Evolutionary conservation across 2,797 vertebrate species (phyloP).

Genomic region (Notoglanidium macrostoma): DNA sequence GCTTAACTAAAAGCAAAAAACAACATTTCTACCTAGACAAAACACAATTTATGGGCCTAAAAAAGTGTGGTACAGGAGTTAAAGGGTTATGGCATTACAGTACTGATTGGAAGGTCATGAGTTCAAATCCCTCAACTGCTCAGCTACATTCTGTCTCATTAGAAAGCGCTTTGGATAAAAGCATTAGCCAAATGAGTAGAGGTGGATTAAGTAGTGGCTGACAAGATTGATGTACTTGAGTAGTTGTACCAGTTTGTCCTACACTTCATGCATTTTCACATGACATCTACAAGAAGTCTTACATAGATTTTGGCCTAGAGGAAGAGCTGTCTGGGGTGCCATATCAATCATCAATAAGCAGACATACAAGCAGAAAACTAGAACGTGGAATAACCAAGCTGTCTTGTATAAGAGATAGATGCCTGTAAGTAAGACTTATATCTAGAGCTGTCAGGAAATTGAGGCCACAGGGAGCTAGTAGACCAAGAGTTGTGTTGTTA

Average conservation of each 20-base stretch:
- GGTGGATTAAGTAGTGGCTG: background rate
- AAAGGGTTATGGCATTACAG: no score
- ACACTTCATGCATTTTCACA: background rate
- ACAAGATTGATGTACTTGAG: background rate
- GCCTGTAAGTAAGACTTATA: constrained; percentile 10
- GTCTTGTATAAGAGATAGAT: background rate
- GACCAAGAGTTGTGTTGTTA: background rate
- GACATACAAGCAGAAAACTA: background rate
- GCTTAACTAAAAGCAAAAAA: no score
- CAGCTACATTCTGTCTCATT: background rate
- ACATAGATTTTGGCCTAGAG: background rate
- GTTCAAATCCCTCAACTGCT: background rate
- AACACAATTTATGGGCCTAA: no score
- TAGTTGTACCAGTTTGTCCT: background rate
- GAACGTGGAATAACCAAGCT: background rate
- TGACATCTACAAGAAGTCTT: background rate
- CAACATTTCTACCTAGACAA: no score
- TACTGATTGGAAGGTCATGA: background rate
- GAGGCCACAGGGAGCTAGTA: background rate
- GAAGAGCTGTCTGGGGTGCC: background rate
- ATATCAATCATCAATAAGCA: constrained; percentile 1
- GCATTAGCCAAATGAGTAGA: background rate
- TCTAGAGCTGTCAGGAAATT: constrained; percentile 5
- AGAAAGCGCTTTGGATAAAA: background rate
- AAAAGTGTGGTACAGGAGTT: no score